A percentile compares a stretch with the other conserved stretches of the same genome.
Evolutionary conservation across 2,113 vertebrate genomes (phyloP).

Genomic region (Cricetomys ansorgei): DNA sequence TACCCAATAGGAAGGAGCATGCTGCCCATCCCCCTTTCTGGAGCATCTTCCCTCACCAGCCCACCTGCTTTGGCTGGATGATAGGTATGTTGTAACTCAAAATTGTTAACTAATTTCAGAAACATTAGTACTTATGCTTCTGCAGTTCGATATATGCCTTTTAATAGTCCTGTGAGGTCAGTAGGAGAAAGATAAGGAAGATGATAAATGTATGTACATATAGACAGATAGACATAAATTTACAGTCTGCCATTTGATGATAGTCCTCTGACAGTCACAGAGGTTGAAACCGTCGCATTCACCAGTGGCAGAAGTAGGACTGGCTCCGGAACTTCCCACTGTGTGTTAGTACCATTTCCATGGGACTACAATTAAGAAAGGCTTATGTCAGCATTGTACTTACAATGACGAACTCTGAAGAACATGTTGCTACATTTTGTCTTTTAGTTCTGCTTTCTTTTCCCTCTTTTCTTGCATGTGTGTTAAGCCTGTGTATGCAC

Average conservation of each 20-base stretch:
- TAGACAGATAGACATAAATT: neutral
- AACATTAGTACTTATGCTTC: neutral
- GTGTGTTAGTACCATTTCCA: constrained; percentile 17
- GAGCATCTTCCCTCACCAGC: neutral
- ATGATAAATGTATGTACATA: neutral
- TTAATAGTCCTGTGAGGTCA: neutral
- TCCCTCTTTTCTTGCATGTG: neutral
- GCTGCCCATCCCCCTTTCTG: neutral
- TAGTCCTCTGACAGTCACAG: neutral
- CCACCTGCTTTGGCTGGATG: neutral
- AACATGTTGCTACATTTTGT: constrained; percentile 24
- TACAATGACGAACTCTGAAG: constrained; percentile 20
- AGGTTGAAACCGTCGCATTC: neutral
- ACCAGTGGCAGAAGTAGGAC: neutral
- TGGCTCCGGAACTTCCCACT: neutral
- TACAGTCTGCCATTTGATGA: neutral
- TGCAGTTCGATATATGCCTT: neutral
- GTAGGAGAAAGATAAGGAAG: neutral
- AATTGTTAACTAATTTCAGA: neutral
- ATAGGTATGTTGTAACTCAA: neutral
- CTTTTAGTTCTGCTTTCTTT: constrained; percentile 8
- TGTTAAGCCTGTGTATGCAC: neutral
- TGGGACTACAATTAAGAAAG: constrained; percentile 31
- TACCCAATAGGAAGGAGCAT: neutral
- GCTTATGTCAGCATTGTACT: constrained; percentile 21